These are phyloP conservation scores for Idris sp. DNA, from an alignment of 1,140 invertebrate genomes.

Conservation along the genomic window DNA sequence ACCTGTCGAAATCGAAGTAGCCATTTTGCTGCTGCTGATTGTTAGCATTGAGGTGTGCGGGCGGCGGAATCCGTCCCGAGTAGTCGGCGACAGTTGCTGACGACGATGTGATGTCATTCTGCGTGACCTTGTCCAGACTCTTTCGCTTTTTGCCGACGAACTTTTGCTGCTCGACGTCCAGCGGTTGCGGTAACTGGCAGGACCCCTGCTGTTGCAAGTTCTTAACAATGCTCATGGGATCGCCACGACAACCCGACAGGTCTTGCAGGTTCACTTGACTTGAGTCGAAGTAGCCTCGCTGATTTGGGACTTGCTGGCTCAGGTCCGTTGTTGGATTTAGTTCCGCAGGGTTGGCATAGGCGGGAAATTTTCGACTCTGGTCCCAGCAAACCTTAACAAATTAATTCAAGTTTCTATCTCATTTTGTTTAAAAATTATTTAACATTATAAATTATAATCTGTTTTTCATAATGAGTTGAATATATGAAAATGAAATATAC, in stretches of 20 bases:
- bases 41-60: constrained; percentile 83
- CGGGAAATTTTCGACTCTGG: no score
- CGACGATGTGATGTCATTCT: constrained; percentile 79
- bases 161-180: constrained; percentile 54
- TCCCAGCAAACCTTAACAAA: no score
- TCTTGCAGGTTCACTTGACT: constrained; percentile 83
- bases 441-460: no score
- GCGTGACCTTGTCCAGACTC: constrained; percentile 72
- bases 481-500: no score
- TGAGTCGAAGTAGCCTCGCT: constrained; percentile 79
- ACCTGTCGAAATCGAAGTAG: constrained; percentile 86
- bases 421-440: no score
- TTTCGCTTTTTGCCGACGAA: constrained; percentile 70
- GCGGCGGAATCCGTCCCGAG: constrained; percentile 82
- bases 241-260: constrained; percentile 84
- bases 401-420: no score
- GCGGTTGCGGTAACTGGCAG: constrained; percentile 80
- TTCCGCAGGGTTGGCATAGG: no score
- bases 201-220: constrained; percentile 83
- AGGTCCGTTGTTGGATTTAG: no score
- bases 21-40: constrained; percentile 83
- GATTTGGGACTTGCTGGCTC: constrained; percentile 74
- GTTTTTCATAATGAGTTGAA: no score
- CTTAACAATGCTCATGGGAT: constrained; percentile 87
- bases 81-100: constrained; percentile 79